phyloP scores from a whole-genome alignment of 1,140 invertebrate genomes.

The Musca vetustissima region DNA sequence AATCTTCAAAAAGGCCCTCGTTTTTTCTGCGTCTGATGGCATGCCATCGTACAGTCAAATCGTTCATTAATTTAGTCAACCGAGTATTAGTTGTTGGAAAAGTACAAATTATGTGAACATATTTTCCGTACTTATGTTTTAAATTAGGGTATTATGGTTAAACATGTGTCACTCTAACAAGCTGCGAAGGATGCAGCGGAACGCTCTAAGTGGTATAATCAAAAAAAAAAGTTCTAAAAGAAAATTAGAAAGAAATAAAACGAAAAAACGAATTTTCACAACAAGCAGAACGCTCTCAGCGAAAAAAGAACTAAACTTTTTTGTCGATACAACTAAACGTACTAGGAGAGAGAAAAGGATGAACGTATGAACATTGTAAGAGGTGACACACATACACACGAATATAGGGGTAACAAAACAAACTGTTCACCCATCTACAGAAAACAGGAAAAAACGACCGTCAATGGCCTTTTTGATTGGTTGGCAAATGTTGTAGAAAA shows the following conservation, averaged over 20 bases:
- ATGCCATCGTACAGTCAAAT: too few species aligned
- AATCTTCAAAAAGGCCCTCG: too few species aligned
- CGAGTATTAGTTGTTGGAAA: too few species aligned
- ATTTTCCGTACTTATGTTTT: neutral
- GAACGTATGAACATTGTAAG: neutral
- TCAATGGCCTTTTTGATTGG: neutral
- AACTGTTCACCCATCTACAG: neutral
- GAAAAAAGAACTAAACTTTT: slow-evolving; percentile 10
- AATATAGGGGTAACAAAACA: neutral
- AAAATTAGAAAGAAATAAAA: neutral
- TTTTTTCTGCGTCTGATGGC: too few species aligned
- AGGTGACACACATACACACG: neutral
- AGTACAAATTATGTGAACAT: too few species aligned
- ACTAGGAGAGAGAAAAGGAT: slow-evolving; percentile 3
- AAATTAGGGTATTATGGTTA: slow-evolving; percentile 20
- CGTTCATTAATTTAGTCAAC: too few species aligned
- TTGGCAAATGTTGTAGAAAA: neutral
- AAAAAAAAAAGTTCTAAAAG: too few species aligned
- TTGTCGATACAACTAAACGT: neutral
- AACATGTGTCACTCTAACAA: slow-evolving; percentile 9
- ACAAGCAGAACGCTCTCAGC: neutral
- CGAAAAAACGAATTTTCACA: neutral
- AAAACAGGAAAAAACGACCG: too few species aligned
- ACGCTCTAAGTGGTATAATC: too few species aligned
- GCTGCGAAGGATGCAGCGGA: too few species aligned